Conservation (phyloP, 2,113 vertebrate species). For the Aspiorhynchus laticeps region DNA sequence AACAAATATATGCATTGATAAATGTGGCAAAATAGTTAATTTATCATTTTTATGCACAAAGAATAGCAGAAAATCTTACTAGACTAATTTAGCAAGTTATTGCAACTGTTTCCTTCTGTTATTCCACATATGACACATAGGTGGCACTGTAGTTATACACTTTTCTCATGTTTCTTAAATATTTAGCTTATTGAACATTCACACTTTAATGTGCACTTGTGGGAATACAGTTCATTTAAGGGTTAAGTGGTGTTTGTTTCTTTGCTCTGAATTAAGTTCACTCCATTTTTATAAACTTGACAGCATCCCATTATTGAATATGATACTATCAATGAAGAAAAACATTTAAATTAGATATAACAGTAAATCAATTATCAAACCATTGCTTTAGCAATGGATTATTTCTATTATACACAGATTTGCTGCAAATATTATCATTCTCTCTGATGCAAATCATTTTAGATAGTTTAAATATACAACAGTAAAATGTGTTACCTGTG, state of each 20-base stretch:
- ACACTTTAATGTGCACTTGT: not conserved
- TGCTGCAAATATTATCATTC: not conserved
- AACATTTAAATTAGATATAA: not conserved
- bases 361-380: not conserved
- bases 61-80: not conserved
- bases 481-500: not conserved
- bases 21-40: not conserved
- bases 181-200: not conserved
- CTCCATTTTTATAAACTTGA: not conserved
- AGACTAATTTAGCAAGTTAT: not conserved
- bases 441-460: constrained; percentile 11
- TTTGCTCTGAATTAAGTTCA: not conserved
- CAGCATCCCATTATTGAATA: too few species aligned
- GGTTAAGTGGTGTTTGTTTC: not conserved
- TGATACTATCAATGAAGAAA: not conserved
- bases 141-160: constrained; percentile 40
- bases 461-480: not conserved
- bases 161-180: not conserved
- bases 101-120: not conserved
- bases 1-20: not conserved
- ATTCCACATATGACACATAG: constrained; percentile 27
- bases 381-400: not conserved
- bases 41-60: not conserved
- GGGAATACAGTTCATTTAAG: not conserved
- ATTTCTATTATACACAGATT: not conserved